Base-by-base conservation (phyloP, 1,140 invertebrate species). In the Dreissena polymorpha region DNA sequence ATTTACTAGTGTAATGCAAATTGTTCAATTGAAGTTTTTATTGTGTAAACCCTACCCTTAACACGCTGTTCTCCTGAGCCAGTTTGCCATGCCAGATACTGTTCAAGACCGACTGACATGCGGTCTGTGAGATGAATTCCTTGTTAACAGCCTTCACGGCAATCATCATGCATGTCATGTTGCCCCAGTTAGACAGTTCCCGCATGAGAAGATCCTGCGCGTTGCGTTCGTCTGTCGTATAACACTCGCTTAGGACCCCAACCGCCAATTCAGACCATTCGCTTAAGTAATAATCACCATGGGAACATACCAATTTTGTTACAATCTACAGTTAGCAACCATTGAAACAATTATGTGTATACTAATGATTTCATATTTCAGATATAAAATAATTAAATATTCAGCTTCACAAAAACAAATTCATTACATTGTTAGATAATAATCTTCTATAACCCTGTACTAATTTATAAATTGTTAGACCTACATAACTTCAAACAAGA, bases 51-150 rank as follows among this genome's bases (percentile, higher is more conserved):
- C 72, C 25, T 72, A 92, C 91, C 86, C 72, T 83, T 21, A 85
- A 69, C 25, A 75, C 69, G 8, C 78, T 71, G 55, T 91, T 92
- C 25, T 91, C 88, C 13, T 88, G 77, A 2, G 87, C 80, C 82
- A 93, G 79, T 25, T 88, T 86, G 10, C 92, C 93, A 88, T 89
- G 91, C 93, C 93, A 93, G 27, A 92, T 90, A 29, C 87, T 89
- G 82, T 91, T 92, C 16, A 93, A 86, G 0, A 93, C 85, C 53
- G 86, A 79, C 84, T 93, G 93, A 78, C 92, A 93, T 13, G 91
- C 91, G 0, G 91, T 88, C 64, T 93, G 92, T 10, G 91, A 90
- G 21, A 93, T 89, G 67, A 93, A 93, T 13, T 85, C 83, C 78
- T 92, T 92, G 83, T 92, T 92, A 86, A 92, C 89, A 6, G 91